A percentile compares a stretch with the other conserved stretches of the same genome.
Conservation (phyloP, 1,140 invertebrate genomes). For the Cyphomyrmex costatus region DNA sequence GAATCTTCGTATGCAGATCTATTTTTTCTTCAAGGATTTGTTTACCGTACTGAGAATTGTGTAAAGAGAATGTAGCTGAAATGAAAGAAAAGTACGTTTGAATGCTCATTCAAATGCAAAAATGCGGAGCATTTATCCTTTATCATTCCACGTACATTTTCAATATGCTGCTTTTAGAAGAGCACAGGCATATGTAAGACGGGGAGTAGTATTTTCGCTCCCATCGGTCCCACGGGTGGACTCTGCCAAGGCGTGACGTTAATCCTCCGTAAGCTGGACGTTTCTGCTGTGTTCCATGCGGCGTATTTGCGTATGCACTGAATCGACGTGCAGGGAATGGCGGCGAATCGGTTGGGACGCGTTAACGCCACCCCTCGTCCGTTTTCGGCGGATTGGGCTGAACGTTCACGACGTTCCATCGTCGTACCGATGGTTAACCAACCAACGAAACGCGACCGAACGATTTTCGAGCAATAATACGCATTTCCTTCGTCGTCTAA, state of each 20-base stretch:
- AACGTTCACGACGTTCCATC: conserved; percentile 79
- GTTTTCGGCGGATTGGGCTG: conserved; percentile 83
- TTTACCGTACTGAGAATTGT: not conserved
- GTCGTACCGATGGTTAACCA: conserved; percentile 48
- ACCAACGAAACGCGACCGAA: conserved; percentile 53
- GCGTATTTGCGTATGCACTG: conserved; percentile 81
- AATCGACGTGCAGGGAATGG: conserved; percentile 69
- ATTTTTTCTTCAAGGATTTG: not conserved
- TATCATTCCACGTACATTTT: not conserved
- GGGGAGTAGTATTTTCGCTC: conserved; percentile 18
- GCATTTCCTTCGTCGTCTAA: not conserved
- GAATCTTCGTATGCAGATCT: not conserved
- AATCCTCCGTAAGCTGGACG: conserved; percentile 80
- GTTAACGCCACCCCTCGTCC: conserved; percentile 79
- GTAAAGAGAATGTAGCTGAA: not conserved
- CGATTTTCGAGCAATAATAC: not conserved
- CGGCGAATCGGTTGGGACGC: conserved; percentile 64
- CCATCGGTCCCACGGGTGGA: conserved; percentile 66
- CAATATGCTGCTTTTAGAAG: not conserved
- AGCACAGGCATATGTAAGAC: conserved; percentile 41
- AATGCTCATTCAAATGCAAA: not conserved
- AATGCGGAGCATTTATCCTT: not conserved
- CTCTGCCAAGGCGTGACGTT: conserved; percentile 78
- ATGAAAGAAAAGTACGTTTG: not conserved
- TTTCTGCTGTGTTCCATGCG: conserved; percentile 68